Conservation (phyloP, 1,140 invertebrate genomes). For the Sminthurinus signatus region DNA sequence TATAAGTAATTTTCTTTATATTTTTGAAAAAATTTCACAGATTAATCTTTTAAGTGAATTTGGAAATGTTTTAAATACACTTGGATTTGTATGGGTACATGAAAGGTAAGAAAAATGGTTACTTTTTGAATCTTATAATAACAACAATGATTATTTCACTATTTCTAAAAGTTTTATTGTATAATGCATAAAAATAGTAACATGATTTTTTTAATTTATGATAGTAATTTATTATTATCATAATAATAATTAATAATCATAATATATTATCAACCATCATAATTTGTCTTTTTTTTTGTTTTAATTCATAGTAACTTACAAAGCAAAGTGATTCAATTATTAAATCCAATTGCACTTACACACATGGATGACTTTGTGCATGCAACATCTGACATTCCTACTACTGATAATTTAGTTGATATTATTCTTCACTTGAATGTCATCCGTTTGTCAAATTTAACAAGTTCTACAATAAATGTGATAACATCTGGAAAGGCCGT, state of each 20-base stretch:
- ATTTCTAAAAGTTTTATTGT: too few species aligned
- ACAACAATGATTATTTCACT: too few species aligned
- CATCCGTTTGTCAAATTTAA: conserved; percentile 15
- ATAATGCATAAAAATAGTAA: too few species aligned
- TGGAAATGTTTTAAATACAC: neutral
- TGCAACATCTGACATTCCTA: conserved; percentile 62
- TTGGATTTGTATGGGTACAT: conserved; percentile 4
- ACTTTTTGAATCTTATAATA: conserved; percentile 49
- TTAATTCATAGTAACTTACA: conserved; percentile 59
- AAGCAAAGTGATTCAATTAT: conserved; percentile 72
- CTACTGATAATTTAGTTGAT: conserved; percentile 18
- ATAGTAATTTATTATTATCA: too few species aligned
- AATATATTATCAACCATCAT: too few species aligned
- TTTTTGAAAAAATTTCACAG: too few species aligned
- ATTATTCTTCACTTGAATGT: conserved; percentile 20
- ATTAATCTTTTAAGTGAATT: conserved; percentile 2
- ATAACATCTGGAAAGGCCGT: conserved; percentile 16
- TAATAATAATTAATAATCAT: too few species aligned
- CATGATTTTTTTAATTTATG: too few species aligned
- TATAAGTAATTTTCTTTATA: too few species aligned
- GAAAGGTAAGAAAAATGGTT: neutral
- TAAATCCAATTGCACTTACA: conserved; percentile 79
- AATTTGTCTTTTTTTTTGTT: too few species aligned
- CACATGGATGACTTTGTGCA: conserved; percentile 76
- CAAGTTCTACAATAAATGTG: conserved; percentile 4